phyloP scores from a whole-genome alignment of 2,113 vertebrate genomes.

The Peromyscus leucopus region DNA sequence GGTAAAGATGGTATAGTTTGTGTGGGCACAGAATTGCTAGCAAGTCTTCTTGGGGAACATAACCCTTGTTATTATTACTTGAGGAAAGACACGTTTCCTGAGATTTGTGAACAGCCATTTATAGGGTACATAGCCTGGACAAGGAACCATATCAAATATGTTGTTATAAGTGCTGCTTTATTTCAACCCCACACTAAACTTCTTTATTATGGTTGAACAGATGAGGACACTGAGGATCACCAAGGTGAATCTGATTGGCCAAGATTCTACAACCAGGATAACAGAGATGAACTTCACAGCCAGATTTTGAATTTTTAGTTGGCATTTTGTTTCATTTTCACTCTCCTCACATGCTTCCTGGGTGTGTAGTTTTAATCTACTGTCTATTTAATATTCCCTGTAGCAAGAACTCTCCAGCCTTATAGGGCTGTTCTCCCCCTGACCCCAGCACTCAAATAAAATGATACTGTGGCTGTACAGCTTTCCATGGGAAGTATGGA shows the following conservation, averaged over 20 bases:
- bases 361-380: not conserved
- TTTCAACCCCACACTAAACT: not conserved
- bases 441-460: not conserved
- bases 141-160: not conserved
- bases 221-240: not conserved
- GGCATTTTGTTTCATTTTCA: not conserved
- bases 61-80: not conserved
- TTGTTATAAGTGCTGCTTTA: not conserved
- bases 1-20: not conserved
- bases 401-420: not conserved
- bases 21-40: not conserved
- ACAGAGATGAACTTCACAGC: not conserved
- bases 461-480: not conserved
- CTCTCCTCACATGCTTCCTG: not conserved
- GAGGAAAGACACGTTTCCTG: not conserved
- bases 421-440: not conserved
- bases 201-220: not conserved
- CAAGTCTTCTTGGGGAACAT: slow-evolving; percentile 15
- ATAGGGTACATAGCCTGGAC: not conserved
- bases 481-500: not conserved
- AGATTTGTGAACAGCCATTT: not conserved
- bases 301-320: not conserved
- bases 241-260: not conserved
- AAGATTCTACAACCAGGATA: not conserved
- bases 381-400: not conserved